Evolutionary conservation across 2,113 vertebrate species (phyloP).

Genomic region (Calypte anna): DNA sequence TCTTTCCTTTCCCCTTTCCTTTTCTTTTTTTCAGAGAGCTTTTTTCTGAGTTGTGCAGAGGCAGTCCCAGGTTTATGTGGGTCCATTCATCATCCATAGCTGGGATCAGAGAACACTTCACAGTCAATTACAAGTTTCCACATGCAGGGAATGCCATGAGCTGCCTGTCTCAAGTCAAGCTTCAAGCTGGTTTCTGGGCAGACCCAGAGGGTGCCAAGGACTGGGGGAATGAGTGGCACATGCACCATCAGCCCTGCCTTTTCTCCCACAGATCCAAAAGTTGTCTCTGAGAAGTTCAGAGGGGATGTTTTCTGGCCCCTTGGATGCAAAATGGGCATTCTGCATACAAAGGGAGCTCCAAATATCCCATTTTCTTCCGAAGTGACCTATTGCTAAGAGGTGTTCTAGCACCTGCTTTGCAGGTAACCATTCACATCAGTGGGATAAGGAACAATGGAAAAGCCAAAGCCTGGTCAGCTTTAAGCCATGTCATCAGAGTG

Average conservation of each 20-base stretch:
- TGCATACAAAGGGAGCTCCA: background rate
- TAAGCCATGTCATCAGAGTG: background rate
- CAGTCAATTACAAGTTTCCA: conserved; percentile 50
- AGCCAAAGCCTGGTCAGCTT: background rate
- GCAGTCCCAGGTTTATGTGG: background rate
- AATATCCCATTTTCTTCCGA: background rate
- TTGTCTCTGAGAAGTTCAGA: rapidly evolving
- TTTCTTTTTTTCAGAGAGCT: background rate
- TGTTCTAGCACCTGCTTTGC: background rate
- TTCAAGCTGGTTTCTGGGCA: background rate
- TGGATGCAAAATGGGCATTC: background rate
- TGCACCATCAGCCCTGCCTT: background rate
- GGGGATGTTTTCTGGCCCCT: background rate
- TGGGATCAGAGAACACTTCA: conserved; percentile 57
- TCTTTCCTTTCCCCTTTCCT: background rate
- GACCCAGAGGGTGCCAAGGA: background rate
- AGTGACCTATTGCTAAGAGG: background rate
- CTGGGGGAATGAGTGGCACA: background rate
- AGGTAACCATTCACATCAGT: background rate
- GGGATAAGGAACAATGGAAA: background rate
- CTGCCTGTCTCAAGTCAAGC: conserved; percentile 1
- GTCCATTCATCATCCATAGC: conserved; percentile 60
- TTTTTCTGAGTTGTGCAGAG: background rate
- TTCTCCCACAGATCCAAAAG: background rate
- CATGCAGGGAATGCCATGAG: conserved; percentile 36